These are phyloP conservation scores for Toxostoma redivivum DNA, from an alignment of 2,113 vertebrate genomes.

Conservation along the genomic window DNA sequence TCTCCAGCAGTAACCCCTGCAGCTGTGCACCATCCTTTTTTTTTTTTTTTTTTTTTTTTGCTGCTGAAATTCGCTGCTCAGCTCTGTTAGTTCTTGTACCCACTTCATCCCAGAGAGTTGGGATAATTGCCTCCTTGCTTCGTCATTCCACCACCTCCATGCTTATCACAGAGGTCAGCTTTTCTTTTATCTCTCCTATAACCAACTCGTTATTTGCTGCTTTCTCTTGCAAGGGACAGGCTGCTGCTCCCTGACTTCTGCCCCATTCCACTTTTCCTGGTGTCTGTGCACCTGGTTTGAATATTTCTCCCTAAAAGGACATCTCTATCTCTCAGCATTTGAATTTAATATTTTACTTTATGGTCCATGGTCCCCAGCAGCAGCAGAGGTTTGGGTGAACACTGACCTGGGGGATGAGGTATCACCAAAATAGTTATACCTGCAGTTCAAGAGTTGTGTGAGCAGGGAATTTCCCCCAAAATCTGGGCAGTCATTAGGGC, in stretches of 20 bases:
- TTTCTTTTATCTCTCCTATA: conserved; percentile 22
- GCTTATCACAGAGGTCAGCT: conserved; percentile 50
- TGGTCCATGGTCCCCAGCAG: neutral
- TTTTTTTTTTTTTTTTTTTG: neutral
- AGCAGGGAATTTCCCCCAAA: neutral
- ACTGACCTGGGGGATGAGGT: neutral
- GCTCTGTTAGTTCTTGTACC: conserved; percentile 19
- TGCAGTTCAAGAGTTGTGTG: neutral
- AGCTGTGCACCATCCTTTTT: neutral
- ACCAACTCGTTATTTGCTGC: conserved; percentile 5
- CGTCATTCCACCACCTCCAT: neutral
- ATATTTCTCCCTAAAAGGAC: neutral
- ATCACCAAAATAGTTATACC: neutral
- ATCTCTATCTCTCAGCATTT: neutral
- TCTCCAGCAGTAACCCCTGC: conserved; percentile 42
- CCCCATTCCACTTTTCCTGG: neutral
- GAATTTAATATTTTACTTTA: neutral
- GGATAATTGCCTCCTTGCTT: conserved; percentile 46
- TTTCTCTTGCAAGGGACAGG: conserved; percentile 11
- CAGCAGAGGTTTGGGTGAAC: neutral
- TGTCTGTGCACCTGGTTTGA: neutral
- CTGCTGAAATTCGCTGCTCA: conserved; percentile 23
- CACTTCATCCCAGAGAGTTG: conserved; percentile 25
- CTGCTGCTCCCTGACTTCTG: neutral
- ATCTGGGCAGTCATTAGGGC: neutral